Evolutionary conservation across 2,888 invertebrate species (phyloP).

Genomic region (Tromatobia lineatoria): DNA sequence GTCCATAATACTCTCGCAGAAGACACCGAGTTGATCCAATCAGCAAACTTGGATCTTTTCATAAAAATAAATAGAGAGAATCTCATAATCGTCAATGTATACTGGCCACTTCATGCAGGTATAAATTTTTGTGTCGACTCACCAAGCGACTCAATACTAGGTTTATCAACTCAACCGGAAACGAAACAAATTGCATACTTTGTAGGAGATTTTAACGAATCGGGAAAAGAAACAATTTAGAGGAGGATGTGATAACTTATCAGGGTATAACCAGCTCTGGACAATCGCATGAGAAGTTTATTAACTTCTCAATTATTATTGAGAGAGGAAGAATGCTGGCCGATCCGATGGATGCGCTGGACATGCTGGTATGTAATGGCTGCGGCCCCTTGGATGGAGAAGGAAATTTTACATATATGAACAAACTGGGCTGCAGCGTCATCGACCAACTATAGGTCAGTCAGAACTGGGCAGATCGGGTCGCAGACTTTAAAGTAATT

Average conservation of each 20-base stretch:
- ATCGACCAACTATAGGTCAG: slow-evolving; percentile 26
- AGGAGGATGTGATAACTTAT: background rate
- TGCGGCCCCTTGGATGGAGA: slow-evolving; percentile 8
- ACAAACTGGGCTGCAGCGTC: slow-evolving; percentile 25
- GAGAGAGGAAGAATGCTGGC: slow-evolving; percentile 17
- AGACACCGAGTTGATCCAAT: too few species aligned
- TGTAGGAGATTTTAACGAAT: slow-evolving; percentile 30
- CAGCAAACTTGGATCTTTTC: too few species aligned
- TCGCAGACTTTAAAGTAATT: slow-evolving; percentile 7
- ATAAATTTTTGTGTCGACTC: slow-evolving; percentile 14
- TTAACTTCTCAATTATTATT: too few species aligned
- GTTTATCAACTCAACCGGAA: slow-evolving; percentile 1
- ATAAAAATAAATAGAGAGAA: background rate
- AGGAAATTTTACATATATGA: slow-evolving; percentile 34
- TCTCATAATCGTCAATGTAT: slow-evolving; percentile 9
- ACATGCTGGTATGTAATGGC: slow-evolving; percentile 25
- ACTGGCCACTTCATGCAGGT: slow-evolving; percentile 15
- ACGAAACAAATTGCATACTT: background rate
- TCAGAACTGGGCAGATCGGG: background rate
- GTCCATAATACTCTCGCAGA: too few species aligned
- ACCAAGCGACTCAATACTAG: slow-evolving; percentile 1
- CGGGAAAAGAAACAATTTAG: slow-evolving; percentile 16
- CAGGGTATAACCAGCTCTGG: background rate
- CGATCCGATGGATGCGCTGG: slow-evolving; percentile 22
- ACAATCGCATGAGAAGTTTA: background rate